These are phyloP conservation scores for Pemphredon lugubris DNA, from an alignment of 2,888 invertebrate genomes.

Conservation along the genomic window DNA sequence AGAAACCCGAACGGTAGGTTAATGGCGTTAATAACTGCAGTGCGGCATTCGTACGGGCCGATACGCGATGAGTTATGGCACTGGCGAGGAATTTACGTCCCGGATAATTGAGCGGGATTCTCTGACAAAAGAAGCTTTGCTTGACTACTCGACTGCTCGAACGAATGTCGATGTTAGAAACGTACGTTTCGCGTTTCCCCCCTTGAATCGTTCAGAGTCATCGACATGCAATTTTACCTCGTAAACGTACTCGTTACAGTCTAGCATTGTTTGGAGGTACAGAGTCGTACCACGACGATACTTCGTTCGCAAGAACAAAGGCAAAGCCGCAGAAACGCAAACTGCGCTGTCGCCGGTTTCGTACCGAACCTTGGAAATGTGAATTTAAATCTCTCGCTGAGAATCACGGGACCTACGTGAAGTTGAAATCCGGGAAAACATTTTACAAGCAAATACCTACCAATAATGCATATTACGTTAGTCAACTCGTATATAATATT, in stretches of 20 bases:
- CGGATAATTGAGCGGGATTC: neutral
- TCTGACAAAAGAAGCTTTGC: neutral
- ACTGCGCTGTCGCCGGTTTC: too few species aligned
- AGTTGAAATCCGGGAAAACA: too few species aligned
- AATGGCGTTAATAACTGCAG: constrained; percentile 22
- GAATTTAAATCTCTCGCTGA: too few species aligned
- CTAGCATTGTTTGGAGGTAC: too few species aligned
- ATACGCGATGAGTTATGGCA: constrained; percentile 2
- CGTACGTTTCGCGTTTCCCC: neutral
- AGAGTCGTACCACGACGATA: neutral
- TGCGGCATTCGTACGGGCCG: neutral
- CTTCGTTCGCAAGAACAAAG: neutral
- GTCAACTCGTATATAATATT: too few species aligned
- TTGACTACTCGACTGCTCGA: too few species aligned
- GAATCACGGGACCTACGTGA: too few species aligned
- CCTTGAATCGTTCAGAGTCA: neutral
- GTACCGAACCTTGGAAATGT: too few species aligned
- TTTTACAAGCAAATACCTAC: too few species aligned
- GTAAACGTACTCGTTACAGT: neutral
- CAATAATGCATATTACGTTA: too few species aligned
- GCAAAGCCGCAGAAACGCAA: too few species aligned
- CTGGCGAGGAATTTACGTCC: constrained; percentile 2
- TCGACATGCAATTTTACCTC: neutral
- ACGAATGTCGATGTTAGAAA: neutral
- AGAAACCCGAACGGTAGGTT: neutral